Evolutionary conservation across 2,888 invertebrate genomes (phyloP), one percentile per base, ranked within the genome.

Genomic region (Muschampia plurimacula): DNA sequence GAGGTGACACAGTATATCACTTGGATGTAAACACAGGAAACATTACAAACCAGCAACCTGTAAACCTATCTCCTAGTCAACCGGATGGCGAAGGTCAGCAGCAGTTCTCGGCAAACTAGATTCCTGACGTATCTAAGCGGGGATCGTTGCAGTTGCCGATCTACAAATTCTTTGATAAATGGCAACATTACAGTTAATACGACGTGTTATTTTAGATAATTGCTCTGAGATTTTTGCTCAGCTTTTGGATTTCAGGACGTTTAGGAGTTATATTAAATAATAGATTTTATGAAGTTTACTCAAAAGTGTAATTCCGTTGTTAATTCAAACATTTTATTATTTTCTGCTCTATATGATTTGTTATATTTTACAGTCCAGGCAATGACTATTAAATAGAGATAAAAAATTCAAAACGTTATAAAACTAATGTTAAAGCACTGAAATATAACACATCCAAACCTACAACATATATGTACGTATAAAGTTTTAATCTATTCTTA

Each of bases 71-170:
- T 72, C 72, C 62, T 55, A 52, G 72, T 72, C 22, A 63, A 67
- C 72, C 72, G 67, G 72, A 72, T 72, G 67, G 72, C 72, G 67
- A 72, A 72, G 72, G 72, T 72, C 72, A 67, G 72, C 67, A 67
- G 62, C 60, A 72, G 66, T 60, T 67, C 72, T 62, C 62, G 67
- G 67, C 55, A 72, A 72, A 72, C 72, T 67, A 67, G 72, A 72
- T 72, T 72, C 72, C 72, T 72, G 72, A 72, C 72, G 72, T 72
- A 67, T 72, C 67, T 67, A 62, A 72, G 55, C 63, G 72, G 72
- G 62, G 67, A 72, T 72, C 72, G 63, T 57, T 52, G 60, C 52
- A 15, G 60, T 46, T 55, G 63, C 55, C 67, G 52, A 72, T 72
- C 67, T 67, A 67, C 62, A 72, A 67, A 63, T 67, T 67, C 41